Evolutionary conservation across 2,888 invertebrate genomes (phyloP), one percentile per base, ranked within the genome.

Genomic region (Aleiodes testaceus): DNA sequence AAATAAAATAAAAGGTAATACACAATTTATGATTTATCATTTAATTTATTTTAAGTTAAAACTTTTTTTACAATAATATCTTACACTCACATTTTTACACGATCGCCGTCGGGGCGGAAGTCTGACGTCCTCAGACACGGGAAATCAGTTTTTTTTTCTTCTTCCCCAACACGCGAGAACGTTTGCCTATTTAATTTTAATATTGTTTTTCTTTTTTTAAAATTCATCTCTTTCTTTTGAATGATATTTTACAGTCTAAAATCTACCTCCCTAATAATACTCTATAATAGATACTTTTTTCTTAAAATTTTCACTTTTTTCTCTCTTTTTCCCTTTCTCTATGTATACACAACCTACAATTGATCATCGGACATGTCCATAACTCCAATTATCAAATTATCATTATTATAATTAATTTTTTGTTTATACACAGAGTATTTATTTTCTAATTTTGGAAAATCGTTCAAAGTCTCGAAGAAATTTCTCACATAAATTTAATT

Each of bases 1-100:
- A 26, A 55, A 42, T 52, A 65, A 72, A 42, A 30, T 71, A 50
- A 12, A 42, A 2, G 16, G 65, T 64, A 49, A 49, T 22, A 42
- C 47, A 20, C 59, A 61, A 70, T 77, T 78, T 83, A 83, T 82
- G 81, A 85, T 86, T 85, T 86, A 86, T 86, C 82, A 84, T 86
- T 86, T 86, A 87, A 86, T 87, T 86, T 87, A 86, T 87, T 87
- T 87, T 87, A 87, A 87, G 84, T 87, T 87, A 86, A 87, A 87
- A 87, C 85, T 83, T 86, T 87, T 84, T 87, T 86, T 87, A 87
- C 87, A 87, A 87, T 86, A 82, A 83, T 87, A 87, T 87, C 81
- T 86, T 87, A 87, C 87, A 84, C 82, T 81, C 82, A 83, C 80
- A 80, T 81, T 71, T 77, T 77, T 81, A 82, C 80, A 85, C 80